Conservation (phyloP, 1,140 invertebrate genomes). For the Leptinotarsa undecemlineata region DNA sequence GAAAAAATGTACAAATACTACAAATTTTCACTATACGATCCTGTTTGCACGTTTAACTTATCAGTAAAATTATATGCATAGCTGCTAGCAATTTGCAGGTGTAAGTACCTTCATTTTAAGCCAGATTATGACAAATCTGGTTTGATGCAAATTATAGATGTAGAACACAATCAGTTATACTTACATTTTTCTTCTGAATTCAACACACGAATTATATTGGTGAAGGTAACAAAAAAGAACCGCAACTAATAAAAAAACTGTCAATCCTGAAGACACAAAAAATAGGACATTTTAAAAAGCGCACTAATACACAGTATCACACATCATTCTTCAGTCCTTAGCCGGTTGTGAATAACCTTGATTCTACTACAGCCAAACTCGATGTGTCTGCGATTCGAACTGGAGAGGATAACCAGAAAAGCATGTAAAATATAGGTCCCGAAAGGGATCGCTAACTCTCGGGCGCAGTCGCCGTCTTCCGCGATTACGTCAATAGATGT, state of each 20-base stretch:
- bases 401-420: constrained; percentile 18
- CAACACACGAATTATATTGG: too few relatives aligned
- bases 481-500: constrained; percentile 29
- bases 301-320: not conserved
- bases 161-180: too few relatives aligned
- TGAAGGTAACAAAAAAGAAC: not conserved
- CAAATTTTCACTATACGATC: too few relatives aligned
- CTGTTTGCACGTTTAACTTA: too few relatives aligned
- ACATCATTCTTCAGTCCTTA: not conserved
- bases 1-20: too few relatives aligned
- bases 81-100: too few relatives aligned
- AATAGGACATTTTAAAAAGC: not conserved
- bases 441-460: constrained; percentile 9
- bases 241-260: not conserved
- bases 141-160: too few relatives aligned
- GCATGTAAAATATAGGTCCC: constrained; percentile 29
- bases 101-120: too few relatives aligned
- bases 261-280: not conserved
- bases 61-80: too few relatives aligned
- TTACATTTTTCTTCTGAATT: too few relatives aligned
- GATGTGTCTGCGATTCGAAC: constrained; percentile 2
- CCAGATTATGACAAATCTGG: too few relatives aligned
- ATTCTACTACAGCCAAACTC: not conserved
- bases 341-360: not conserved
- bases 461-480: constrained; percentile 13